phyloP scores from a whole-genome alignment of 2,113 vertebrate genomes.

The Scalopus aquaticus region DNA sequence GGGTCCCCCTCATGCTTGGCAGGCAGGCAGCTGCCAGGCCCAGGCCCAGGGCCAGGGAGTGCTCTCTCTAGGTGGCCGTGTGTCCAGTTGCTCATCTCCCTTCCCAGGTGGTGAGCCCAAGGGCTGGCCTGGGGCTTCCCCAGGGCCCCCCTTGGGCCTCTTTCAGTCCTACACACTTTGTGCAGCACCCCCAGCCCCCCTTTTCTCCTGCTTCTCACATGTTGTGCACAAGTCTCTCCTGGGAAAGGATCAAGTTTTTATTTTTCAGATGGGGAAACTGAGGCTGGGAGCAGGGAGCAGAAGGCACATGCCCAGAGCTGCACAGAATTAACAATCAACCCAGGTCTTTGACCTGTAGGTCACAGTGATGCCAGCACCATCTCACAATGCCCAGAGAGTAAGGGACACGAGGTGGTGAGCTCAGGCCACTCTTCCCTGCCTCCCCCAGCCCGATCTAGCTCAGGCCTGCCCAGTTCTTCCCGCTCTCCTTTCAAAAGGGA shows the following conservation, averaged over 20 bases:
- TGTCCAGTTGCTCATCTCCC: neutral
- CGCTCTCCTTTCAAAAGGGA: neutral
- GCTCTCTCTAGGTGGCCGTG: neutral
- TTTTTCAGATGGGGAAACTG: neutral
- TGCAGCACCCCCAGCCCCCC: neutral
- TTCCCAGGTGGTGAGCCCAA: neutral
- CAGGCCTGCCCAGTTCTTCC: neutral
- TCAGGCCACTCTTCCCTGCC: neutral
- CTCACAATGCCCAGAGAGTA: rapidly evolving
- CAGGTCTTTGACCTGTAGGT: neutral
- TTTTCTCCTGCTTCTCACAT: neutral
- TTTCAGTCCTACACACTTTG: rapidly evolving
- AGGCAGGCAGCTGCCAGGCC: neutral
- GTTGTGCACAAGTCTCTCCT: neutral
- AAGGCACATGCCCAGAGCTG: neutral
- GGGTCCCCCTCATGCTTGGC: neutral
- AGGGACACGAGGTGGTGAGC: neutral
- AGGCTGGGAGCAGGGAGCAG: neutral
- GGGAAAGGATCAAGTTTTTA: neutral
- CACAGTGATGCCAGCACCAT: neutral
- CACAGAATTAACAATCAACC: neutral
- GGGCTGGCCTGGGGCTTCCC: neutral
- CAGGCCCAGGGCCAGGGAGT: neutral
- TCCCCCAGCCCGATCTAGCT: neutral
- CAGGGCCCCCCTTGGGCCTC: neutral